Base-by-base conservation (phyloP, 1,140 invertebrate genomes). In the Nasonia longicornis region DNA sequence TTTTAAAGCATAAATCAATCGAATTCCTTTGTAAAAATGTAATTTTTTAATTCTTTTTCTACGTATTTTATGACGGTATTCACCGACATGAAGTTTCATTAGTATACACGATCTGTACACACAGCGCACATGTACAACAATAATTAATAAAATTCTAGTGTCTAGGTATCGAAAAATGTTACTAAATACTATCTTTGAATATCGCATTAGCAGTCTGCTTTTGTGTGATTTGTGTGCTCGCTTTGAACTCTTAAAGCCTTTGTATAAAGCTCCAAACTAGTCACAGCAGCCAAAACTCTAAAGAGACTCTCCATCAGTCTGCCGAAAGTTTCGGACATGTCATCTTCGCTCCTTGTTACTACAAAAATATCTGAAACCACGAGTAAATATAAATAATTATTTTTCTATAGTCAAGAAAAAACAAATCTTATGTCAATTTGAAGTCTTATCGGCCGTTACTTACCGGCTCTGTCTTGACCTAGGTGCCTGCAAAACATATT, bases 401-500 rank as follows among this genome's bases (percentile, higher is more conserved):
- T 22, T 8, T 67, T 64, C 3, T 58, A 3, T 38, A n/a, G 3
- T 29, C 4, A 75, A 76, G 74, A 71, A 77, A 64, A n/a, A 73
- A 7, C n/a, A 75, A 26, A 26, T 78, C 82, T 70, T 11, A 48
- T 58, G 52, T 79, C 76, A 67, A 16, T 48, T 48, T 58, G 8
- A 42, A 42, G 35, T 11, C 38, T 8, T 8, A 8, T 42, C 38
- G 7, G 8, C 10, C 7, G 7, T 42, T 8, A 42, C 83, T 89
- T 90, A 94, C 94, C 94, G 83, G 93, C 90, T 89, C 93, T 93
- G 83, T 95, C 94, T 84, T 94, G 93, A 58, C 94, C 92, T 78
- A 95, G 87, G 84, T 94, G 92, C 84, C 92, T 93, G 85, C 95
- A 95, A 87, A 94, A 96, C 83, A 95, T 93, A 89, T 93, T 94